Conservation (phyloP, 2,888 invertebrate genomes). For the Ophion costatus region DNA sequence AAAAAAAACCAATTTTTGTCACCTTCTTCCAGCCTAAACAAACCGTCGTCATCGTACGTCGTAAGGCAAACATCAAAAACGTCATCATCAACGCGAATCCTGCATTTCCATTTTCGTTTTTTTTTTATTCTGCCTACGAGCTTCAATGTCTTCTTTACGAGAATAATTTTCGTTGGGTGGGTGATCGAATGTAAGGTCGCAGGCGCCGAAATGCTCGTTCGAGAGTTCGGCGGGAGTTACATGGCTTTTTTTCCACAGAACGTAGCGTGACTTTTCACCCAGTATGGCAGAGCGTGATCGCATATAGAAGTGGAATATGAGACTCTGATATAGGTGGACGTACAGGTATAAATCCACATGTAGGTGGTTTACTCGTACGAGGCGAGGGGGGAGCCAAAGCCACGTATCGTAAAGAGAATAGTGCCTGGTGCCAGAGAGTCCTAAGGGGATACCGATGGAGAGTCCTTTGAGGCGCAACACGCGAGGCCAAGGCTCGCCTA, state of each 20-base stretch:
- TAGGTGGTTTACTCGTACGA: not conserved
- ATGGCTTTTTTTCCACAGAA: conserved; percentile 6
- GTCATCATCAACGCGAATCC: no score
- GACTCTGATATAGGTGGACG: not conserved
- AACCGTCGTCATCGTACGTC: no score
- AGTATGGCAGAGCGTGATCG: conserved; percentile 31
- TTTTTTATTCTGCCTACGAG: not conserved
- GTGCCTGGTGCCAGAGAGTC: conserved; percentile 49
- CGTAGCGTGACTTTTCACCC: conserved; percentile 42
- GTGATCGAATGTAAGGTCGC: conserved; percentile 16
- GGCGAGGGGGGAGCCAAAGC: not conserved
- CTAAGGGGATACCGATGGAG: conserved; percentile 23
- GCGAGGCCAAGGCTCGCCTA: conserved; percentile 25
- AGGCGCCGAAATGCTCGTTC: conserved; percentile 20
- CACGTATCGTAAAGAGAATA: conserved; percentile 9
- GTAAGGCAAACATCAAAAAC: no score
- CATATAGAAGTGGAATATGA: conserved; percentile 18
- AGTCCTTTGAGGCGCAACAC: conserved; percentile 36
- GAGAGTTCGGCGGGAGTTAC: not conserved
- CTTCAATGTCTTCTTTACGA: not conserved
- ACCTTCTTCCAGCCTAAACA: no score
- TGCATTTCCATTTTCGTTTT: not conserved
- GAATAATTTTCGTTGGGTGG: not conserved
- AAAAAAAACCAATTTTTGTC: no score
- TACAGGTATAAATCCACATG: conserved; percentile 13